These are phyloP conservation scores for Sebastes jordani DNA, from an alignment of 2,797 vertebrate species.

Conservation along the genomic window DNA sequence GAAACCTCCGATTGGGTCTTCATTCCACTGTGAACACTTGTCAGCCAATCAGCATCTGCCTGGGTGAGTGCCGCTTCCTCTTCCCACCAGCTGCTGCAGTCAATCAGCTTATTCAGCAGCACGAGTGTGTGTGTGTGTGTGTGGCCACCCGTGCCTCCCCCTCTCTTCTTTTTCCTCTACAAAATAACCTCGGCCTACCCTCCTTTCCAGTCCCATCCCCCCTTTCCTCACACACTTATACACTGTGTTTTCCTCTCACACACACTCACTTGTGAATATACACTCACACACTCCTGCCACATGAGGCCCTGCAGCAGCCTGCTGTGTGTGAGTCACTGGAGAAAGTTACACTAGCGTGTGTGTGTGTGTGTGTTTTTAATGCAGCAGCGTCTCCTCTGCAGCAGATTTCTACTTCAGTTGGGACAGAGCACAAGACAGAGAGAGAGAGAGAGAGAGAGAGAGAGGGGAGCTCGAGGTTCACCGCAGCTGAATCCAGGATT, in stretches of 20 bases:
- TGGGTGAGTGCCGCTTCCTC: slow-evolving; percentile 60
- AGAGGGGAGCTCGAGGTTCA: neutral
- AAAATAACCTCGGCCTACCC: slow-evolving; percentile 50
- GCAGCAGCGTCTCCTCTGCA: slow-evolving; percentile 64
- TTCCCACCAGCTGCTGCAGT: slow-evolving; percentile 75
- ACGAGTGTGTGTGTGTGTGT: slow-evolving; percentile 40
- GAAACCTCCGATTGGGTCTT: slow-evolving; percentile 52
- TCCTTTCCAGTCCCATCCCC: slow-evolving; percentile 63
- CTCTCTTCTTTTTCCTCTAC: slow-evolving; percentile 36
- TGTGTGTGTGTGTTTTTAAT: slow-evolving; percentile 16
- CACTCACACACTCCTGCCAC: slow-evolving; percentile 66
- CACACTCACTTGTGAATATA: slow-evolving; percentile 28
- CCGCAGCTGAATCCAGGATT: slow-evolving; percentile 33
- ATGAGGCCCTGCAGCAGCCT: slow-evolving; percentile 61
- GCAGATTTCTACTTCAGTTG: slow-evolving; percentile 41
- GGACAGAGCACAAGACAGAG: slow-evolving; percentile 10
- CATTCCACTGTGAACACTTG: slow-evolving; percentile 5
- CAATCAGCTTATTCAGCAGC: slow-evolving; percentile 74
- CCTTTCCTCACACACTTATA: slow-evolving; percentile 36
- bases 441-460: neutral
- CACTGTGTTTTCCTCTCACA: slow-evolving; percentile 20
- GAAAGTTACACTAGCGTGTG: slow-evolving; percentile 73
- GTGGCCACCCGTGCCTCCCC: slow-evolving; percentile 27
- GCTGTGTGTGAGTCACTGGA: slow-evolving; percentile 70
- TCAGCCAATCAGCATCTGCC: slow-evolving; percentile 51